Percentiles rank a stretch among this genome's conserved stretches.
These are phyloP conservation scores for Terrapene triunguis DNA, from an alignment of 2,113 vertebrate species.

Conservation along the genomic window DNA sequence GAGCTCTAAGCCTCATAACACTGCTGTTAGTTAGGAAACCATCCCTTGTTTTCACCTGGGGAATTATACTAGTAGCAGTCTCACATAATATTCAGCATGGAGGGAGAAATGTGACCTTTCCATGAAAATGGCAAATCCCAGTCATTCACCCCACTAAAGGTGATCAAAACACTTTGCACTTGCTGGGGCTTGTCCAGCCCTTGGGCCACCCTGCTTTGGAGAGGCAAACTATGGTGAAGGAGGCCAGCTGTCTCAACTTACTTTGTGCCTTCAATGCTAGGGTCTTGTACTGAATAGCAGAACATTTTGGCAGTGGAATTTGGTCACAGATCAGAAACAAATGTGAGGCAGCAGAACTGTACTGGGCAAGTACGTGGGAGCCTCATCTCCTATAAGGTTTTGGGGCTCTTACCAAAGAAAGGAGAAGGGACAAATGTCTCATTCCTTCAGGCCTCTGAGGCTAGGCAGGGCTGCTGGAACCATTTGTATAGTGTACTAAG, in stretches of 20 bases:
- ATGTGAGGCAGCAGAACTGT: too few relatives aligned
- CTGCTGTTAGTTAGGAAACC: background rate
- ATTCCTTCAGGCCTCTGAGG: too few relatives aligned
- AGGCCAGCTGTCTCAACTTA: too few relatives aligned
- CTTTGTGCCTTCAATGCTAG: too few relatives aligned
- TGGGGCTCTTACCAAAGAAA: background rate
- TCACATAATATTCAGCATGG: background rate
- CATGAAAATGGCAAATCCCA: background rate
- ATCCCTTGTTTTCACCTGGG: background rate
- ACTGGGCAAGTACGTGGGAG: too few relatives aligned
- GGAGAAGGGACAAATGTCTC: background rate
- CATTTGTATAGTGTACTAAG: too few relatives aligned
- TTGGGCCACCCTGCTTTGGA: background rate
- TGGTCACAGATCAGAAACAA: too few relatives aligned
- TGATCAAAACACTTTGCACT: background rate
- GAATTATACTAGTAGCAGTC: background rate
- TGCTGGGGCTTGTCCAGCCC: background rate
- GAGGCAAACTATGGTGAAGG: too few relatives aligned
- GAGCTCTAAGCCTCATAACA: background rate
- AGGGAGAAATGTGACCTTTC: background rate
- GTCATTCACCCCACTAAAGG: background rate
- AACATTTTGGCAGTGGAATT: background rate
- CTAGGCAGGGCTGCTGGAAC: too few relatives aligned
- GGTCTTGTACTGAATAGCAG: background rate
- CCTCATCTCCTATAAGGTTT: too few relatives aligned